These are phyloP conservation scores for Yponomeuta cagnagella DNA, from an alignment of 2,888 invertebrate genomes.

Conservation along the genomic window DNA sequence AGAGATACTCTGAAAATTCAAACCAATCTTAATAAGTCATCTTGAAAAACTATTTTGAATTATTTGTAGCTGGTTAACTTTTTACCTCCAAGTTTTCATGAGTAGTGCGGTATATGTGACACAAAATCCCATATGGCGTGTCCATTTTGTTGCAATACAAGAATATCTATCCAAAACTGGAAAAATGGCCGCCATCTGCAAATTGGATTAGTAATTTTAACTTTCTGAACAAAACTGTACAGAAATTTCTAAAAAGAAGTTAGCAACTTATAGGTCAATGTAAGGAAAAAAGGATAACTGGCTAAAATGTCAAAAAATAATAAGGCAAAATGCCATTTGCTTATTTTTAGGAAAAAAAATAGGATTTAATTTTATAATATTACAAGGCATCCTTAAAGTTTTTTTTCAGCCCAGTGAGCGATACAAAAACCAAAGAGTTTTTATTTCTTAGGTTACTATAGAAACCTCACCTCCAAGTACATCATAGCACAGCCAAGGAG, in stretches of 20 bases:
- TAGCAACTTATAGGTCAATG: neutral
- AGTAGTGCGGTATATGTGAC: slow-evolving; percentile 93
- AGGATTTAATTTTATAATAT: neutral
- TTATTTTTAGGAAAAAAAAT: neutral
- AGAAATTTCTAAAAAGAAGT: too few species aligned
- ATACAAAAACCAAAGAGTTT: neutral
- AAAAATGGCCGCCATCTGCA: slow-evolving; percentile 93
- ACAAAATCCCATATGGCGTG: slow-evolving; percentile 93
- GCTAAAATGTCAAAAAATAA: slow-evolving; percentile 7
- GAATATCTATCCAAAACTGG: slow-evolving; percentile 89
- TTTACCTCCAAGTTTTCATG: slow-evolving; percentile 95
- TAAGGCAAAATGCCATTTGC: neutral
- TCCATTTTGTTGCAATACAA: slow-evolving; percentile 95
- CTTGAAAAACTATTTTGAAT: neutral
- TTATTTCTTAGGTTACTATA: neutral
- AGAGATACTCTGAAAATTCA: slow-evolving; percentile 84
- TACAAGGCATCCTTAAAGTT: neutral
- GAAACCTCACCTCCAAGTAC: slow-evolving; percentile 87
- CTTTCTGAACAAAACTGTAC: too few species aligned
- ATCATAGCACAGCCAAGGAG: slow-evolving; percentile 93
- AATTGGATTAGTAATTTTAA: neutral
- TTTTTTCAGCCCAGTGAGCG: neutral
- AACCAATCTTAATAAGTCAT: neutral
- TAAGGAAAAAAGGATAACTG: slow-evolving; percentile 5
- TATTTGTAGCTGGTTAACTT: neutral